Conservation (phyloP, 2,888 invertebrate genomes). For the Heliconius cydno region DNA sequence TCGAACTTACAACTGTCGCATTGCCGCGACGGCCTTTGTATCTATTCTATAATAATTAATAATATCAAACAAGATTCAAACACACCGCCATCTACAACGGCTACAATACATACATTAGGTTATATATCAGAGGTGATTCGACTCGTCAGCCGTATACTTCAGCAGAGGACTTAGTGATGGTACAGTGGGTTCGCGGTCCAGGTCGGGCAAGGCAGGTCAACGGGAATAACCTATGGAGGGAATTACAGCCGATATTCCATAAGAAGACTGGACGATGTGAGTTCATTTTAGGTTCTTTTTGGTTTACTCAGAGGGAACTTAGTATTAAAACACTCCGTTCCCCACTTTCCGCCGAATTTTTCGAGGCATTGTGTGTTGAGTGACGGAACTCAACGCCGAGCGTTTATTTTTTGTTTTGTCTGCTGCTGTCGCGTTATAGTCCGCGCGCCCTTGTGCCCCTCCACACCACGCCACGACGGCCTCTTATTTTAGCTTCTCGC, state of each 20-base stretch:
- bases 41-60: background rate
- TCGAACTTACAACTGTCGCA: too few relatives aligned
- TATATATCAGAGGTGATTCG: background rate
- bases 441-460: background rate
- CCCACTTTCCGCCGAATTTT: background rate
- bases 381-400: background rate
- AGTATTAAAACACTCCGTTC: background rate
- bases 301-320: background rate
- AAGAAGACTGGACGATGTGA: slow-evolving; percentile 57
- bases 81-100: background rate
- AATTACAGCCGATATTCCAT: slow-evolving; percentile 56
- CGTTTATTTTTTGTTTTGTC: background rate
- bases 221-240: slow-evolving; percentile 71
- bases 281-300: slow-evolving; percentile 35
- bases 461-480: background rate
- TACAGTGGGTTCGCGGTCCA: slow-evolving; percentile 61
- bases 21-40: too few relatives aligned
- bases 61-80: background rate
- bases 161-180: slow-evolving; percentile 71
- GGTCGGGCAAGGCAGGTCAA: slow-evolving; percentile 63
- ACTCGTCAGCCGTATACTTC: slow-evolving; percentile 59
- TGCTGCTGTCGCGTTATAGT: background rate
- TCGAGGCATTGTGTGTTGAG: background rate
- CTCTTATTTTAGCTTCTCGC: background rate
- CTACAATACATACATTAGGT: background rate